Conservation (phyloP, 2,797 vertebrate genomes). For the Anguilla obscura region DNA sequence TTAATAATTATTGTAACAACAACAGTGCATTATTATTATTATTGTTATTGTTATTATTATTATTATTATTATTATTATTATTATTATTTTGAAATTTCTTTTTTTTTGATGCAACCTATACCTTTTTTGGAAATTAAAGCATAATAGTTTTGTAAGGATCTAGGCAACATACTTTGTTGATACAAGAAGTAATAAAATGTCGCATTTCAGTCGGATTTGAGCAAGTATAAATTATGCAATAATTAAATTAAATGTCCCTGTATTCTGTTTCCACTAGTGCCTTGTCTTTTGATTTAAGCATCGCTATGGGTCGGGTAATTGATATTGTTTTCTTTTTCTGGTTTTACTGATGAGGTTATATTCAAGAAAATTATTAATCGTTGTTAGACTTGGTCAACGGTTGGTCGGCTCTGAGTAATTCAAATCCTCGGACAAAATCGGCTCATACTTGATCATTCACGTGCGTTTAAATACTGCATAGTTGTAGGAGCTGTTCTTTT, state of each 20-base stretch:
- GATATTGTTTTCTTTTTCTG: not conserved
- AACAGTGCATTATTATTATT: not conserved
- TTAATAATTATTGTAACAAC: slow-evolving; percentile 12
- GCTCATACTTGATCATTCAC: not conserved
- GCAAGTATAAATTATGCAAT: not conserved
- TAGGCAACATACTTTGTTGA: not conserved
- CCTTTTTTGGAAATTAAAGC: not conserved
- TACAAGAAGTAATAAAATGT: not conserved
- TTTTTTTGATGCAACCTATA: not conserved
- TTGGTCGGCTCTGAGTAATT: not conserved
- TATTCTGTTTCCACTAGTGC: not conserved
- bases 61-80: not conserved
- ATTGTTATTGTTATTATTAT: not conserved
- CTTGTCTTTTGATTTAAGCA: not conserved
- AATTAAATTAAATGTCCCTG: not conserved
- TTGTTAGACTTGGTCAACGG: not conserved
- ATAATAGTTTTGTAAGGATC: not conserved
- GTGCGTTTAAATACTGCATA: not conserved
- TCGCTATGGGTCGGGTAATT: not conserved
- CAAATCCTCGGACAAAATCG: not conserved
- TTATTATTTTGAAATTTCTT: not conserved
- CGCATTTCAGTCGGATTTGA: not conserved
- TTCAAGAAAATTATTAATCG: not conserved
- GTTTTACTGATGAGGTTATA: not conserved
- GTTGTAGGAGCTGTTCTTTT: not conserved